Conservation (phyloP, 1,140 invertebrate species). For the Grapholita molesta region DNA sequence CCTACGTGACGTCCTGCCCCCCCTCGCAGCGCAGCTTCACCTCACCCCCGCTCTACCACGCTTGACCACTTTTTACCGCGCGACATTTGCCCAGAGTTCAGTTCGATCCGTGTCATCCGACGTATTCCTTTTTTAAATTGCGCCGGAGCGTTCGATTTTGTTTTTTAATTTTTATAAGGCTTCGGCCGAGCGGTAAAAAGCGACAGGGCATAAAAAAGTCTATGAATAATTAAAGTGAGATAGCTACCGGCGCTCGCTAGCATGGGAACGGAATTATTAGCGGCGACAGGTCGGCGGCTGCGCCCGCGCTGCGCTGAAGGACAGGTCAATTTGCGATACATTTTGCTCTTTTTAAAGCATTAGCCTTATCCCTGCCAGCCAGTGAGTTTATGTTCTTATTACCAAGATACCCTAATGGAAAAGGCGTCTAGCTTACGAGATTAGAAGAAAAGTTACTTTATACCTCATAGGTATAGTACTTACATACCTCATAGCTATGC, state of each 20-base stretch:
- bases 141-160: slow-evolving; percentile 63
- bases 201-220: slow-evolving; percentile 70
- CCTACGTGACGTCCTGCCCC: slow-evolving; percentile 72
- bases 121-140: slow-evolving; percentile 75
- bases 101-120: slow-evolving; percentile 77
- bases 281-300: slow-evolving; percentile 64
- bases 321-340: slow-evolving; percentile 73
- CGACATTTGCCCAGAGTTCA: slow-evolving; percentile 77
- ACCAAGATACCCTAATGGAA: slow-evolving; percentile 2
- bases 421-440: neutral
- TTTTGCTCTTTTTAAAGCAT: slow-evolving; percentile 54
- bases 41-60: slow-evolving; percentile 38
- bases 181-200: slow-evolving; percentile 71
- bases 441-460: slow-evolving; percentile 20
- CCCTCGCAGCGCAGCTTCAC: slow-evolving; percentile 26
- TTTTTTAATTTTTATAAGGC: slow-evolving; percentile 75
- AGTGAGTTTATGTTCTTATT: slow-evolving; percentile 37
- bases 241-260: slow-evolving; percentile 66
- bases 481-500: no score
- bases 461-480: no score
- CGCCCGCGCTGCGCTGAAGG: slow-evolving; percentile 56
- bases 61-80: slow-evolving; percentile 74
- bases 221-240: slow-evolving; percentile 78
- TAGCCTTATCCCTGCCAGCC: slow-evolving; percentile 33
- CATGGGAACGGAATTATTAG: slow-evolving; percentile 73